These are phyloP conservation scores for Lasioglossum pauxillum DNA, from an alignment of 2,888 invertebrate species.

Conservation along the genomic window DNA sequence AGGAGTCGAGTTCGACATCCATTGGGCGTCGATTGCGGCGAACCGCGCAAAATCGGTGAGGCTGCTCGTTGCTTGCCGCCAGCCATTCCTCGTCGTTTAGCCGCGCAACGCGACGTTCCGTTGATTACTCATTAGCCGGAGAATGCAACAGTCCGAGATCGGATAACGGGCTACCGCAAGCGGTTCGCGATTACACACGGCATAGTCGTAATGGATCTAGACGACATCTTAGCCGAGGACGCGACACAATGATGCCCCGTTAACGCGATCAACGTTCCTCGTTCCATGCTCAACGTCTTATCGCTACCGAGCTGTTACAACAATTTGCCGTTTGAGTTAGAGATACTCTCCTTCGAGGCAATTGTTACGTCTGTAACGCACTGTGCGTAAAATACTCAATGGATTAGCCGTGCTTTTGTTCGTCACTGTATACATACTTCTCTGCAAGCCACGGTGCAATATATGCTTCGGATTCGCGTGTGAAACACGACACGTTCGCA, in stretches of 20 bases:
- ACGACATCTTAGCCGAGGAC: constrained; percentile 34
- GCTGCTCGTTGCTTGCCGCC: background rate
- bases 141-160: constrained; percentile 28
- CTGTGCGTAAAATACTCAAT: too few relatives aligned
- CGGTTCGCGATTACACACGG: constrained; percentile 46
- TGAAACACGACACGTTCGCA: too few relatives aligned
- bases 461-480: too few relatives aligned
- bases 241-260: background rate
- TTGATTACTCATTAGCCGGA: constrained; percentile 46
- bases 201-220: constrained; percentile 33
- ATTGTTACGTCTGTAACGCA: too few relatives aligned
- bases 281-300: background rate
- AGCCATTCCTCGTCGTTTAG: background rate
- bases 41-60: background rate
- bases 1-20: background rate
- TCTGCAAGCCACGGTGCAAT: background rate
- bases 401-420: background rate
- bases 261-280: background rate
- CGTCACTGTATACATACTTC: background rate
- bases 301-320: background rate
- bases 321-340: background rate
- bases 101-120: constrained; percentile 38
- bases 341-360: too few relatives aligned
- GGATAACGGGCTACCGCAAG: constrained; percentile 50
- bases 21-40: background rate